Evolutionary conservation across 2,888 invertebrate genomes (phyloP), one percentile per base, ranked within the genome.

Genomic region (Pollenia angustigena): DNA sequence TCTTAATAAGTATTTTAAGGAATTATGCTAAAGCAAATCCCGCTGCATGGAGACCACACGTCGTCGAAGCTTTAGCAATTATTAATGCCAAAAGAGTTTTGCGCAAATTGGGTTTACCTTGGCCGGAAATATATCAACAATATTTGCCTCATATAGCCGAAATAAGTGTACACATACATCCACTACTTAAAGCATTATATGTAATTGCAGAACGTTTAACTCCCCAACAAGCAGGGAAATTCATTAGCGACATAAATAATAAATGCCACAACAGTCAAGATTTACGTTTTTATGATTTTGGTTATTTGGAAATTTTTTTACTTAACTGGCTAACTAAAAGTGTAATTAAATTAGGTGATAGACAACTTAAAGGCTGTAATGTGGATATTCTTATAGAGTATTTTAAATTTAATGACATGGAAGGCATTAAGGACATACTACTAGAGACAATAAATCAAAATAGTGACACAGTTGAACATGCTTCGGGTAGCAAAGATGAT

Each of bases 1-100:
- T 74, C 11, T 23, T 23, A 7, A 58, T 78, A 46, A 86, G 83
- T 48, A 83, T 89, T 44, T 84, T 94, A 44, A 88, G 88, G 0
- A 90, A 90, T 66, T 93, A 92, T 88, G 90, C 92, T 0, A 88
- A 81, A 54, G 18, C 81, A 0, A 90, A 91, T 71, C 79, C 90
- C 0, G 62, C 74, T 2, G 89, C 91, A 18, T 95, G 95, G 95
- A 91, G 93, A 40, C 88, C 90, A 0, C 92, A 93, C 87, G 87
- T 95, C 1, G 81, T 95, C 0, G 95, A 95, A 91, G 94, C 94
- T 0, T 88, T 95, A 23, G 92, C 94, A 80, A 93, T 95, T 23
- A 94, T 95, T 14, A 89, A 89, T 69, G 92, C 92, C 1, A 90
- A 91, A 0, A 88, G 88, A 40, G 90, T 94, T 6, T 72, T 94